A percentile compares a stretch with the other conserved stretches of the same genome.
These are phyloP conservation scores for Thymelicus lineola DNA, from an alignment of 2,888 invertebrate species.

Conservation along the genomic window DNA sequence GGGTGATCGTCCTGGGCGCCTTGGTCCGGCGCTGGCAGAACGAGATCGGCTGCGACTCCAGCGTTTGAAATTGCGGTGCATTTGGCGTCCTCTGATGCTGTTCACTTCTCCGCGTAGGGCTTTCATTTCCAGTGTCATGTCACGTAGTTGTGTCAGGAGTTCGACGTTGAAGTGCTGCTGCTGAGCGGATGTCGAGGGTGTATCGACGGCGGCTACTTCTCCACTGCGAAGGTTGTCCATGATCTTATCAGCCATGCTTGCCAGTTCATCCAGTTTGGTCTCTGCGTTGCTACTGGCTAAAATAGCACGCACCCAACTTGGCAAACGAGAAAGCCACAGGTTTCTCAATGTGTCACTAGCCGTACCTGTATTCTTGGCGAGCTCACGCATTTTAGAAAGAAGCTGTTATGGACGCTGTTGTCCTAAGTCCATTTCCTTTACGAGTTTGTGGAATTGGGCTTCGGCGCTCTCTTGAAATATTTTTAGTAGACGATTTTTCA, in stretches of 20 bases:
- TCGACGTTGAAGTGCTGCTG: no score
- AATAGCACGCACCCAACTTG: conserved; percentile 1
- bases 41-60: no score
- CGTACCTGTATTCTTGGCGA: conserved; percentile 1
- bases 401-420: background rate
- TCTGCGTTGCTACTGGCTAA: background rate
- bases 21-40: no score
- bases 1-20: no score
- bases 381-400: background rate
- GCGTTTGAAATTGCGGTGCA: no score
- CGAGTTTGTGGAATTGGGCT: background rate
- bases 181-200: no score
- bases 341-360: background rate
- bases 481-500: background rate
- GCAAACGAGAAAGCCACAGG: background rate
- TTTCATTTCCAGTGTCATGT: no score
- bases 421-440: conserved; percentile 1
- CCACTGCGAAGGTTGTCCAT: no score
- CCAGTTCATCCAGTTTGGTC: background rate
- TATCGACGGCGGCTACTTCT: no score
- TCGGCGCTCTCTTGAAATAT: background rate
- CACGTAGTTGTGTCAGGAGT: no score
- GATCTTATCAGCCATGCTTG: background rate
- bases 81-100: no score
- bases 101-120: no score